Evolutionary conservation across 2,113 vertebrate genomes (phyloP).

Genomic region (Aspidoscelis tigris): DNA sequence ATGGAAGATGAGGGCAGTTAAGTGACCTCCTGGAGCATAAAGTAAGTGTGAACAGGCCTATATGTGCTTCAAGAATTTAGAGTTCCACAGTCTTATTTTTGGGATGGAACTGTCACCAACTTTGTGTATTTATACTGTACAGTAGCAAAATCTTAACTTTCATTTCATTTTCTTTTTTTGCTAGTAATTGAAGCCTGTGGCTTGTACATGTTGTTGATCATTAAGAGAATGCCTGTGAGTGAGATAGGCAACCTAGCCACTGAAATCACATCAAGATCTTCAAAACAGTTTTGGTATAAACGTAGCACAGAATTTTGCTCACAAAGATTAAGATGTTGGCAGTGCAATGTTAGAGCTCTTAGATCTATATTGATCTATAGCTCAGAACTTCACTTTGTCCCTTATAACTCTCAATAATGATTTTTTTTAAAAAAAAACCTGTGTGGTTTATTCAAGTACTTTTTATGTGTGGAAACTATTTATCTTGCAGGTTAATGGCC

Average conservation of each 20-base stretch:
- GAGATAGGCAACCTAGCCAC: slow-evolving; percentile 59
- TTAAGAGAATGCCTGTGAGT: slow-evolving; percentile 60
- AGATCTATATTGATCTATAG: slow-evolving; percentile 61
- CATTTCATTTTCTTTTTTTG: slow-evolving; percentile 25
- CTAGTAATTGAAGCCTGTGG: slow-evolving; percentile 48
- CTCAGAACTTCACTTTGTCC: slow-evolving; percentile 65
- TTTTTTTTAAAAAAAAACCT: slow-evolving; percentile 22
- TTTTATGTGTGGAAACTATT: slow-evolving; percentile 47
- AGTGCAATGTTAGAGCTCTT: slow-evolving; percentile 50
- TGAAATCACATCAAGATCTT: slow-evolving; percentile 65
- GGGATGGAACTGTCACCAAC: background rate
- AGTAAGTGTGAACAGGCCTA: too few species aligned
- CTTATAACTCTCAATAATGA: slow-evolving; percentile 65
- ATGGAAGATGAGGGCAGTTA: too few species aligned
- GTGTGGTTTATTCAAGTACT: slow-evolving; percentile 29
- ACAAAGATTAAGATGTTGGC: slow-evolving; percentile 60
- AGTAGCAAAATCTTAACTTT: background rate
- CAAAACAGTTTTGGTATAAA: slow-evolving; percentile 69
- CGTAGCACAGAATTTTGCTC: slow-evolving; percentile 63
- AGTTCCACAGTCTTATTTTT: slow-evolving; percentile 26
- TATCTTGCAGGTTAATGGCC: slow-evolving; percentile 49
- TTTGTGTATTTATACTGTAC: background rate
- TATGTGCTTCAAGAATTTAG: slow-evolving; percentile 12
- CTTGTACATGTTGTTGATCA: slow-evolving; percentile 56
- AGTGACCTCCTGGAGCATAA: too few species aligned